phyloP scores from a whole-genome alignment of 2,113 vertebrate genomes.

The Helogale parvula region DNA sequence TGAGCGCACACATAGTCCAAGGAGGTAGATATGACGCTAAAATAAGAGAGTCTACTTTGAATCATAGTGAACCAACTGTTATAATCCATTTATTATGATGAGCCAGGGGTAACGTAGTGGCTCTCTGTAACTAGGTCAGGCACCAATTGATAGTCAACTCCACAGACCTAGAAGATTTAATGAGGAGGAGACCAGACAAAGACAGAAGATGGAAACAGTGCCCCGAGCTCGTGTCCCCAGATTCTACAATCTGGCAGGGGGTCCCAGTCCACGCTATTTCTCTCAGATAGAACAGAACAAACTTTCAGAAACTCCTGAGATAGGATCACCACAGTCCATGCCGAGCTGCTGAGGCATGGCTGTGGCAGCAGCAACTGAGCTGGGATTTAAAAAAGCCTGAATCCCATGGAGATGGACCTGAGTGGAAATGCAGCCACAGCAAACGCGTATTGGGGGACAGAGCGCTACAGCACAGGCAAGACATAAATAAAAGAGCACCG shows the following conservation, averaged over 20 bases:
- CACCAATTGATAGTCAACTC: constrained; percentile 74
- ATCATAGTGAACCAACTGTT: neutral
- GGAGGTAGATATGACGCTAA: neutral
- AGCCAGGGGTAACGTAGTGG: neutral
- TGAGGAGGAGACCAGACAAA: constrained; percentile 56
- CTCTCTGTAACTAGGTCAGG: constrained; percentile 67
- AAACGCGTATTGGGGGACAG: fast-evolving
- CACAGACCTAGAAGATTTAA: constrained; percentile 69
- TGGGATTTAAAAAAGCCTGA: constrained; percentile 5
- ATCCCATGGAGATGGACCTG: neutral
- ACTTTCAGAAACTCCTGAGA: neutral
- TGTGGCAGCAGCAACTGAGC: neutral
- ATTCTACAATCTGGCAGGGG: neutral
- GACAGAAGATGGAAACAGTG: neutral
- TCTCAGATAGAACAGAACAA: constrained; percentile 50
- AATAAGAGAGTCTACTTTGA: neutral
- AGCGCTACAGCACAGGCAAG: neutral
- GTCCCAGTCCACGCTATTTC: neutral
- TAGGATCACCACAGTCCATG: neutral
- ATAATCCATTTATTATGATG: neutral
- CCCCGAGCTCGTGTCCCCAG: neutral
- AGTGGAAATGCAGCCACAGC: neutral
- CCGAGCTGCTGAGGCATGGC: neutral
- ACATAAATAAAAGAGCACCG: neutral
- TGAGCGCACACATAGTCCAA: neutral